Evolutionary conservation across 2,888 invertebrate genomes (phyloP).

Genomic region (Sarcophaga carnaria): DNA sequence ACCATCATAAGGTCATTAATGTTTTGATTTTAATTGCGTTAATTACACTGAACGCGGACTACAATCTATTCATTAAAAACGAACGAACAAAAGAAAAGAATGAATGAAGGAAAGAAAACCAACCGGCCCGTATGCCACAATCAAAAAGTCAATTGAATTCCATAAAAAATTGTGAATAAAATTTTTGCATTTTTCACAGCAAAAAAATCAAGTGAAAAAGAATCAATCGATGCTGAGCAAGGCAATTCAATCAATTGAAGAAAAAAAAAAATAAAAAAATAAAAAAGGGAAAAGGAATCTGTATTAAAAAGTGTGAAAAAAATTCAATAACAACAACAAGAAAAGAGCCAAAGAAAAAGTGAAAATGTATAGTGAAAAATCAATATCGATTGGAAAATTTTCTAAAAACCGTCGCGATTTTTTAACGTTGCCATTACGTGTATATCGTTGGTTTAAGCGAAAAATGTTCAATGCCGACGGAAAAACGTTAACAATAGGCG

Average conservation of each 20-base stretch:
- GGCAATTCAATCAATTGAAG: conserved; percentile 1
- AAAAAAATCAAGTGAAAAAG: too few species aligned
- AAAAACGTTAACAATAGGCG: background rate
- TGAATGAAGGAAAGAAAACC: background rate
- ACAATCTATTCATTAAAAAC: conserved; percentile 58
- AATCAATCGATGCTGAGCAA: background rate
- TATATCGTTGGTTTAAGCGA: background rate
- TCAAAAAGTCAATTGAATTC: background rate
- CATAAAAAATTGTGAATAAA: background rate
- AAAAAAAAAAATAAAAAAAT: background rate
- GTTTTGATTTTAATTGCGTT: conserved; percentile 82
- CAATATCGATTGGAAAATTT: conserved; percentile 43
- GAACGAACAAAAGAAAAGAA: background rate
- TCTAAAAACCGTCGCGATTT: conserved; percentile 26
- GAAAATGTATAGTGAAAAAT: conserved; percentile 45
- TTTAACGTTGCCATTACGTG: background rate
- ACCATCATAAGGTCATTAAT: conserved; percentile 75
- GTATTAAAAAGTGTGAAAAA: conserved; percentile 17
- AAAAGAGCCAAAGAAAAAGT: conserved; percentile 6
- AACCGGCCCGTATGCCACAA: background rate
- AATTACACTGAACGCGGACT: conserved; percentile 81
- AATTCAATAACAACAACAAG: background rate
- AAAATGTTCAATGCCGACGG: conserved; percentile 35
- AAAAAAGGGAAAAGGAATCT: background rate
- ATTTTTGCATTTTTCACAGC: background rate